These are phyloP conservation scores for Orthonychiurus folsomi DNA, from an alignment of 2,888 invertebrate species.

Conservation along the genomic window DNA sequence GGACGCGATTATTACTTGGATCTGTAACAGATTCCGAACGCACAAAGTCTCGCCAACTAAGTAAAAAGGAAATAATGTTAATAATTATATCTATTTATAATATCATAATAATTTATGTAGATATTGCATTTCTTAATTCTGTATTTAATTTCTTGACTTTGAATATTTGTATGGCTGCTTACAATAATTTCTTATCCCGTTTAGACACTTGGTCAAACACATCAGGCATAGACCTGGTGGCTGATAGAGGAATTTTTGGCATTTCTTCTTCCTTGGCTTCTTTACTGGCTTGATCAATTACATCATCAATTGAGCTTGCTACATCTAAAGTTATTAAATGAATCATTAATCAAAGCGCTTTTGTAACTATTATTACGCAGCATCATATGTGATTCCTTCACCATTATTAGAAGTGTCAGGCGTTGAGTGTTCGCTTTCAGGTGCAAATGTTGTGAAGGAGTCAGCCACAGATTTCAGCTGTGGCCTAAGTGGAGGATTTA, in stretches of 20 bases:
- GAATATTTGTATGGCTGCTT: neutral
- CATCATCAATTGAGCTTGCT: no score
- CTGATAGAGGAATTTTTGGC: neutral
- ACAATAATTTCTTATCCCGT: neutral
- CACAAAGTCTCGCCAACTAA: slow-evolving; percentile 16
- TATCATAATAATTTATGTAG: no score
- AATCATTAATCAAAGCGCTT: no score
- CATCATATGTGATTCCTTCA: neutral
- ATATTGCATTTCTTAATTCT: no score
- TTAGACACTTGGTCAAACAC: neutral
- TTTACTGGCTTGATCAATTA: no score
- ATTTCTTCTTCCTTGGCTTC: no score
- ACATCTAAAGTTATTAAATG: no score
- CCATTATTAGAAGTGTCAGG: slow-evolving; percentile 16
- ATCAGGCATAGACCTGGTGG: neutral
- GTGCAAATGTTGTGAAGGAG: slow-evolving; percentile 31
- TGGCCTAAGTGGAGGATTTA: neutral
- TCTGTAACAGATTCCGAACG: slow-evolving; percentile 1
- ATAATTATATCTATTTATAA: no score
- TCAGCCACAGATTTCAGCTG: slow-evolving; percentile 21
- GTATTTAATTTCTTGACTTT: no score
- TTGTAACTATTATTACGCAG: no score
- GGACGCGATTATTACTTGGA: neutral
- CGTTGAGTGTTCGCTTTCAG: slow-evolving; percentile 25
- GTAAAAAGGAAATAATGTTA: slow-evolving; percentile 16